Conservation (phyloP, 2,797 vertebrate genomes). For the Bucorvus abyssinicus region DNA sequence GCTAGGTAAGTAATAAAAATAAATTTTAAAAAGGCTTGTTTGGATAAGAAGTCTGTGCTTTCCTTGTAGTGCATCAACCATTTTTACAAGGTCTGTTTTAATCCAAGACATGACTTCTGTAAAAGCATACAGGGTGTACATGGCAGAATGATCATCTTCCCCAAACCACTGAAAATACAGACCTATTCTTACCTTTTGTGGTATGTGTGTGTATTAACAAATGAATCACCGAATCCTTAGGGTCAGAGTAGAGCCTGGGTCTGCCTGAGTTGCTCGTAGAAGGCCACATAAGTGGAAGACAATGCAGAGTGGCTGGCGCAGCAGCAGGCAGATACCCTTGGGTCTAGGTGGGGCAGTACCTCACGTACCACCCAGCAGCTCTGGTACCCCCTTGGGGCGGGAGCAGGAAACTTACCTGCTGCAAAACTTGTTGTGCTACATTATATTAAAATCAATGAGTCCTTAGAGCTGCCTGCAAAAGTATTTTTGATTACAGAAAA, state of each 20-base stretch:
- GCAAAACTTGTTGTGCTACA: background rate
- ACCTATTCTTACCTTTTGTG: background rate
- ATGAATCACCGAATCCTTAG: background rate
- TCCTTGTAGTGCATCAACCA: background rate
- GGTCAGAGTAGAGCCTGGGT: background rate
- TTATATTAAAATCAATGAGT: background rate
- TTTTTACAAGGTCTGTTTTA: background rate
- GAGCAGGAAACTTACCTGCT: background rate
- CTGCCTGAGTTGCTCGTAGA: background rate
- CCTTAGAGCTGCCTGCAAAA: background rate
- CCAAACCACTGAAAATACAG: background rate
- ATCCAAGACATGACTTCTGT: background rate
- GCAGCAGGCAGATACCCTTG: background rate
- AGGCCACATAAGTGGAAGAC: background rate
- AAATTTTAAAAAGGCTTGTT: background rate
- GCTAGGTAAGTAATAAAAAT: background rate
- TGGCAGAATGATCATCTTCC: background rate
- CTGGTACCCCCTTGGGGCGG: rapidly evolving
- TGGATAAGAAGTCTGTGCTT: background rate
- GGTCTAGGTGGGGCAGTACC: background rate
- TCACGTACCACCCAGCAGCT: background rate
- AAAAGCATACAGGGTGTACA: background rate
- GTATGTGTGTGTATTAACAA: background rate
- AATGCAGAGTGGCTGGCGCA: background rate
- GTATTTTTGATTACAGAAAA: background rate